Evolutionary conservation across 2,797 vertebrate species (phyloP).

Genomic region (Tapera naevia): DNA sequence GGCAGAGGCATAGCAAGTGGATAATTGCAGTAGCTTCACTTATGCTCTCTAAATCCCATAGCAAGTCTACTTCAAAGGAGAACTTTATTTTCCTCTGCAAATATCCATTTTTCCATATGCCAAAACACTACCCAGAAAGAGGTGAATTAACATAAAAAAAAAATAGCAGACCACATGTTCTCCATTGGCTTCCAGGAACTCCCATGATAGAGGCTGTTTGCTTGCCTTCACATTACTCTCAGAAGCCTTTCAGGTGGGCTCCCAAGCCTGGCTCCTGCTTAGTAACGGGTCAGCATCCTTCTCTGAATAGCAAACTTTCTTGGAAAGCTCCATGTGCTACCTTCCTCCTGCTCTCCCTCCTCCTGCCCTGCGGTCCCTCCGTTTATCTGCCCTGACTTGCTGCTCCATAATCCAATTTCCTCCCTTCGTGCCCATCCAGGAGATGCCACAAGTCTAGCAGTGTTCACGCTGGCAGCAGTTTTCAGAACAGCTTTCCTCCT

Average conservation of each 20-base stretch:
- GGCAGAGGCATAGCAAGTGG: not conserved
- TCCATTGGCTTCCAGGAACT: not conserved
- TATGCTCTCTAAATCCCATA: not conserved
- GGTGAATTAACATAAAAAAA: not conserved
- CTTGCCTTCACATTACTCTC: not conserved
- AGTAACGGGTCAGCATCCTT: not conserved
- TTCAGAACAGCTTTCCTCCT: not conserved
- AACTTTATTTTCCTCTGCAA: not conserved
- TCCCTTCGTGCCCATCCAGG: not conserved
- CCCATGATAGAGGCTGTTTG: not conserved
- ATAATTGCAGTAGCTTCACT: not conserved
- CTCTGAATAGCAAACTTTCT: not conserved
- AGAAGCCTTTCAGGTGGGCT: not conserved
- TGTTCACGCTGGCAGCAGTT: not conserved
- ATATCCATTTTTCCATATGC: not conserved
- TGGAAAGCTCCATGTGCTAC: accelerated
- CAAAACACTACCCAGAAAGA: not conserved
- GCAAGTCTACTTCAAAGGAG: not conserved
- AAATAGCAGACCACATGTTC: not conserved
- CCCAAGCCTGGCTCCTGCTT: not conserved
- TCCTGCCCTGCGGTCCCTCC: not conserved
- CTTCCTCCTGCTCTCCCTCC: not conserved
- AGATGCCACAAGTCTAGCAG: not conserved
- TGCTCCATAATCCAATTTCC: accelerated
- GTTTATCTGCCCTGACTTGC: not conserved